Percentiles rank a stretch among this genome's conserved stretches.
phyloP scores from a whole-genome alignment of 2,888 invertebrate genomes.

The Norana najaformis region DNA sequence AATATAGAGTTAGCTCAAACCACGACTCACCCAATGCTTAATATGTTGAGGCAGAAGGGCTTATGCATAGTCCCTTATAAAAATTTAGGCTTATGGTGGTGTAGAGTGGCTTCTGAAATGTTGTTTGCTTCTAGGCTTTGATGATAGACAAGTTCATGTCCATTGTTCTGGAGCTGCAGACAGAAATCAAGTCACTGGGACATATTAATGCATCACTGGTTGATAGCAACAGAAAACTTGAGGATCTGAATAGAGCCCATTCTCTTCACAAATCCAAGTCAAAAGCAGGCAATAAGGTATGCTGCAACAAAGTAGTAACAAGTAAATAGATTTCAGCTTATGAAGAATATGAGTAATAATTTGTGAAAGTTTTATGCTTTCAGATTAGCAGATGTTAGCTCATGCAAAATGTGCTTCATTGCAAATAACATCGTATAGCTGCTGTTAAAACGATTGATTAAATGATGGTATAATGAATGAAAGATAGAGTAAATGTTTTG shows the following conservation, averaged over 20 bases:
- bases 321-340: too few relatives aligned
- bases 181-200: constrained; percentile 16
- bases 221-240: neutral
- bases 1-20: too few relatives aligned
- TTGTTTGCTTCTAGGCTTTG: neutral
- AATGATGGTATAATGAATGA: neutral
- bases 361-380: too few relatives aligned
- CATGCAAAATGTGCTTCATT: neutral
- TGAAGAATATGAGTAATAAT: too few relatives aligned
- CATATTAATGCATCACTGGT: neutral
- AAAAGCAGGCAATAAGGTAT: neutral
- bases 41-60: neutral
- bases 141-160: constrained; percentile 8
- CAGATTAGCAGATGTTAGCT: neutral
- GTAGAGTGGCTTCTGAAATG: neutral
- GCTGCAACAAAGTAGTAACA: too few relatives aligned
- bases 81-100: neutral
- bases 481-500: neutral
- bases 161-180: neutral
- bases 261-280: neutral
- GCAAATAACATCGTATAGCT: neutral
- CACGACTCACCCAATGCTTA: too few relatives aligned
- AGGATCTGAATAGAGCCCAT: neutral
- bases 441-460: neutral
- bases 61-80: neutral